Percentiles rank a stretch among this genome's conserved stretches.
phyloP scores from a whole-genome alignment of 1,140 invertebrate species.

The Zophobas morio region DNA sequence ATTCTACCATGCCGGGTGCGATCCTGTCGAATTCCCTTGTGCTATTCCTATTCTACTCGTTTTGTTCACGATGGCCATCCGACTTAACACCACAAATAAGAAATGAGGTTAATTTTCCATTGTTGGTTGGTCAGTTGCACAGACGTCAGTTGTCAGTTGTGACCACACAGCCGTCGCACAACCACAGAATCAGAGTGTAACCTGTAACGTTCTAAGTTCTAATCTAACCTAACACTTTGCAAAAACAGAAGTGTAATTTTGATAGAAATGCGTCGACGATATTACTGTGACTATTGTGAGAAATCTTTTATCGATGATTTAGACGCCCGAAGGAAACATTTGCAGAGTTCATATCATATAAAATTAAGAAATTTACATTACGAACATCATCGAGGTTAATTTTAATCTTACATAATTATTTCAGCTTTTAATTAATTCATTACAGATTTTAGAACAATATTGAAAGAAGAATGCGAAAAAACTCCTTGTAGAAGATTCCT shows the following conservation, averaged over 20 bases:
- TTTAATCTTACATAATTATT: not conserved
- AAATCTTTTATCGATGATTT: constrained; percentile 76
- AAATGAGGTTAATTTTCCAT: not conserved
- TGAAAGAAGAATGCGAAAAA: constrained; percentile 74
- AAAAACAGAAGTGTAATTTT: not conserved
- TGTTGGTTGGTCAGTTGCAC: not conserved
- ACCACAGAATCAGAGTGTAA: too few relatives aligned
- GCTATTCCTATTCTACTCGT: too few relatives aligned
- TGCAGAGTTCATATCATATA: constrained; percentile 74
- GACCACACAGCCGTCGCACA: too few relatives aligned
- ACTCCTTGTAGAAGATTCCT: constrained; percentile 73
- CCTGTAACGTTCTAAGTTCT: too few relatives aligned
- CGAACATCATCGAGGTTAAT: constrained; percentile 73
- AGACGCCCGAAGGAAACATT: constrained; percentile 76
- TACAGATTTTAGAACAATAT: constrained; percentile 73
- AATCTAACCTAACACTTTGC: too few relatives aligned
- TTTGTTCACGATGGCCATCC: too few relatives aligned
- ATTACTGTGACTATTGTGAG: constrained; percentile 81
- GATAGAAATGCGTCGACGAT: constrained; percentile 73
- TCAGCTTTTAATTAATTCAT: constrained; percentile 40
- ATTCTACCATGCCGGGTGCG: too few relatives aligned
- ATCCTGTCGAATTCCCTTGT: too few relatives aligned
- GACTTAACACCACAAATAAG: not conserved
- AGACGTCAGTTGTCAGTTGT: too few relatives aligned
- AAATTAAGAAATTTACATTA: constrained; percentile 76